A percentile compares a stretch with the other conserved stretches of the same genome.
Conservation (phyloP, 2,797 vertebrate genomes). For the Gallinago solitaria region DNA sequence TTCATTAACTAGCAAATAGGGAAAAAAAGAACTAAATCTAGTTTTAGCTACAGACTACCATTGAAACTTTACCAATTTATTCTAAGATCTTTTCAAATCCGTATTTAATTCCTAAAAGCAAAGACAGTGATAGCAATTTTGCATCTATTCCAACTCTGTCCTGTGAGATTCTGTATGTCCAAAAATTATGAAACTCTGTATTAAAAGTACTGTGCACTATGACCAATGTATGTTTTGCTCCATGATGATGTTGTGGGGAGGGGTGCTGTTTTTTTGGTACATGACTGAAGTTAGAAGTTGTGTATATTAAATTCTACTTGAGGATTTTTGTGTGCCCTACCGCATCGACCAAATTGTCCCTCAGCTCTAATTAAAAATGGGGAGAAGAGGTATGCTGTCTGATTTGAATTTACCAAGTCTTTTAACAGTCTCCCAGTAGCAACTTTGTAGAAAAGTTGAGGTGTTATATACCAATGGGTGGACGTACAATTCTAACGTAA, state of each 20-base stretch:
- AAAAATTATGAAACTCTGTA: neutral
- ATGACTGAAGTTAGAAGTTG: neutral
- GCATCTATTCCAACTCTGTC: neutral
- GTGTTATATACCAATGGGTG: neutral
- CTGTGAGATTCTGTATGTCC: neutral
- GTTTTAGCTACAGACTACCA: neutral
- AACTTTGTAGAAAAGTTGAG: neutral
- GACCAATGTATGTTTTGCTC: neutral
- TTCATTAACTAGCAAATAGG: neutral
- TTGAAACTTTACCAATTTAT: neutral
- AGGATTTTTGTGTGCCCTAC: neutral
- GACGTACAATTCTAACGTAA: neutral
- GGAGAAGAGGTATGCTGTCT: neutral
- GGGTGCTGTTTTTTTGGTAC: neutral
- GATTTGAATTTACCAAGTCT: neutral
- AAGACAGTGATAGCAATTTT: neutral
- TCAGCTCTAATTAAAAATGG: neutral
- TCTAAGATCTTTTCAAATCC: neutral
- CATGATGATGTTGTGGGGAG: neutral
- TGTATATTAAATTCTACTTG: neutral
- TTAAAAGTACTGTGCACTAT: neutral
- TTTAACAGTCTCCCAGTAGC: neutral
- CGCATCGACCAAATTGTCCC: neutral
- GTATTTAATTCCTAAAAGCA: neutral
- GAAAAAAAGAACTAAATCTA: neutral